A percentile compares a stretch with the other conserved stretches of the same genome.
phyloP scores from a whole-genome alignment of 2,113 vertebrate species.

The Pholis gunnellus region DNA sequence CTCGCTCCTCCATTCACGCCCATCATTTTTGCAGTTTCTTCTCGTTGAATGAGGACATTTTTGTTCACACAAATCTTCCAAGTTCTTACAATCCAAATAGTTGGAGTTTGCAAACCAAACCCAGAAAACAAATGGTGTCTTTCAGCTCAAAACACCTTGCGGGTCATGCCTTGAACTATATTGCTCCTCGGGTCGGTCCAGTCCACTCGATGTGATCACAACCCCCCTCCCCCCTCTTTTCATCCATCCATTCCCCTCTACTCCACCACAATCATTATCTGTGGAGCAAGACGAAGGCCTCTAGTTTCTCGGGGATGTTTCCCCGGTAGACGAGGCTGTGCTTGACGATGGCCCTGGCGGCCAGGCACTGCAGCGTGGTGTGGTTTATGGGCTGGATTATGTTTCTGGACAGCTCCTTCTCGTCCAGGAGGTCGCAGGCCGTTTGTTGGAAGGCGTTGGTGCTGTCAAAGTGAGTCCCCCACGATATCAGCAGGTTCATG shows the following conservation, averaged over 20 bases:
- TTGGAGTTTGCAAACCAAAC: conserved; percentile 44
- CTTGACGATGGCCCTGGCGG: conserved; percentile 93
- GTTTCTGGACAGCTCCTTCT: conserved; percentile 97
- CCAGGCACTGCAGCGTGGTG: conserved; percentile 97
- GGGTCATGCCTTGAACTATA: conserved; percentile 26
- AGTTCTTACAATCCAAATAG: conserved; percentile 33
- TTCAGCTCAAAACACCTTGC: conserved; percentile 17
- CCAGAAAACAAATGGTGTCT: conserved; percentile 18
- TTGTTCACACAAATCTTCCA: conserved; percentile 28
- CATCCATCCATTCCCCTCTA: neutral
- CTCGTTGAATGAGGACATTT: conserved; percentile 36
- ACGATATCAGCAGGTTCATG: conserved; percentile 97
- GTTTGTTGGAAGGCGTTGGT: conserved; percentile 94
- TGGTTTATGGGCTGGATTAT: conserved; percentile 98
- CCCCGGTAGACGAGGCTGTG: conserved; percentile 91
- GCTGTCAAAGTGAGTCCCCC: conserved; percentile 97
- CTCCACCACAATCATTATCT: conserved; percentile 86
- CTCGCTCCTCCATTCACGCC: conserved; percentile 4
- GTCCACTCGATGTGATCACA: neutral
- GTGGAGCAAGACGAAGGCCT: conserved; percentile 96
- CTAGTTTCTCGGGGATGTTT: conserved; percentile 95
- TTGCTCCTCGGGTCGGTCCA: conserved; percentile 3
- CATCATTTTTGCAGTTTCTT: conserved; percentile 32
- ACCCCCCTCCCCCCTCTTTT: neutral
- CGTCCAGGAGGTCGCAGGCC: conserved; percentile 95